Evolutionary conservation across 1,140 invertebrate species (phyloP), one percentile per base, ranked within the genome.

Genomic region (Hylaeus volcanicus): DNA sequence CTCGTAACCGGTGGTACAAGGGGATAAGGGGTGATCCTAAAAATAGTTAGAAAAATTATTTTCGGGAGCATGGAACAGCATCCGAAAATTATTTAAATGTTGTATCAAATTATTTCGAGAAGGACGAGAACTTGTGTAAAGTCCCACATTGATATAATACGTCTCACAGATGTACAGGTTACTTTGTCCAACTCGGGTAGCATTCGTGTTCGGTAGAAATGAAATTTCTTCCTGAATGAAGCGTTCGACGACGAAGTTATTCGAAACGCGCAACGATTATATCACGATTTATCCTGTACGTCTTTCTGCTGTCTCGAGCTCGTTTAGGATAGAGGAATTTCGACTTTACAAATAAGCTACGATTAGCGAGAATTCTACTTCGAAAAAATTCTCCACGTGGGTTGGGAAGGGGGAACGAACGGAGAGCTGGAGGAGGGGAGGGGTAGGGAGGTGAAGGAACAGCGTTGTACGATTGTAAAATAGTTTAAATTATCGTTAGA

Each of bases 381-480:
- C 63, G 39, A 45, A 5, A 15, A 12, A 39, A 66, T 68, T 61
- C 56, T 8, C 15, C 9, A 11, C 51, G 5, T 9, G 26, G 26
- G 26, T 26, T 26, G 26, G 0, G 26, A 26, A 26, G 3, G 43
- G 1, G 5, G 43, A 45, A 5, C 1, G 43, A 26, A 26, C 43
- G 43, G 43, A 5, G 43, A 45, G 43, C 3, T 2, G 43, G 43
- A 45, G 43, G 5, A 51, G 3, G 48, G 48, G 48, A 5, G n/a
- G 9, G 14, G 6, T 1, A 43, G 11, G n/a, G 9, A 45, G 37
- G 3, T n/a, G 5, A 41, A 64, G 15, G 12, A 53, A 15, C 45
- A 45, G 39, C 65, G 75, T 77, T 78, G 75, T 43, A 61, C 68
- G 68, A 78, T 78, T 72, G 75, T 78, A 78, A 78, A 55, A 78